phyloP scores from a whole-genome alignment of 2,113 vertebrate genomes.

The Xiphophorus maculatus region DNA sequence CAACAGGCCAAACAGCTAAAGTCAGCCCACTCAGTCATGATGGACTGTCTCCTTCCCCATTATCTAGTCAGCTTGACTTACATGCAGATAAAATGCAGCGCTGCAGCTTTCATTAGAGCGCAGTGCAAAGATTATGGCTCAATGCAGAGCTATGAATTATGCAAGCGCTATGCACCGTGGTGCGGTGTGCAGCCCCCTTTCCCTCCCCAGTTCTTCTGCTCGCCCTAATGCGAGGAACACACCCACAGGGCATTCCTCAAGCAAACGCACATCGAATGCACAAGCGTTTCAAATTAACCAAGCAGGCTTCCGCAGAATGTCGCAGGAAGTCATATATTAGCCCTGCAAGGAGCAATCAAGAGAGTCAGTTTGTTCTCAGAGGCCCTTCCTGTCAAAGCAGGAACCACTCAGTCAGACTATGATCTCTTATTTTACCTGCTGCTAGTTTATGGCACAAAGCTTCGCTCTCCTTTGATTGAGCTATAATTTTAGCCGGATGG shows the following conservation, averaged over 20 bases:
- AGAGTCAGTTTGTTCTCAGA: background rate
- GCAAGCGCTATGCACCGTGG: conserved; percentile 53
- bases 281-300: conserved; percentile 43
- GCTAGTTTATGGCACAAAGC: no score
- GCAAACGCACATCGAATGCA: conserved; percentile 20
- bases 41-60: conserved; percentile 52
- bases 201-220: conserved; percentile 27
- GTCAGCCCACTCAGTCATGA: conserved; percentile 55
- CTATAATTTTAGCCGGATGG: no score
- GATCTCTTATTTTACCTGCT: no score
- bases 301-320: background rate
- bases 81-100: conserved; percentile 58
- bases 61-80: conserved; percentile 58
- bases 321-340: conserved; percentile 8
- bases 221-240: conserved; percentile 48
- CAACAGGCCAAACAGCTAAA: conserved; percentile 23
- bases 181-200: background rate
- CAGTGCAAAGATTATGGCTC: conserved; percentile 72
- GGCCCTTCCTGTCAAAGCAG: background rate
- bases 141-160: conserved; percentile 72
- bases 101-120: conserved; percentile 71
- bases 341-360: conserved; percentile 9
- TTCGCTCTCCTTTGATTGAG: no score
- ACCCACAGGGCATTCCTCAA: conserved; percentile 42
- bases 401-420: conserved; percentile 17